Percentiles rank a stretch among this genome's conserved stretches.
Evolutionary conservation across 1,140 invertebrate genomes (phyloP).

Genomic region (Aphis craccivora): DNA sequence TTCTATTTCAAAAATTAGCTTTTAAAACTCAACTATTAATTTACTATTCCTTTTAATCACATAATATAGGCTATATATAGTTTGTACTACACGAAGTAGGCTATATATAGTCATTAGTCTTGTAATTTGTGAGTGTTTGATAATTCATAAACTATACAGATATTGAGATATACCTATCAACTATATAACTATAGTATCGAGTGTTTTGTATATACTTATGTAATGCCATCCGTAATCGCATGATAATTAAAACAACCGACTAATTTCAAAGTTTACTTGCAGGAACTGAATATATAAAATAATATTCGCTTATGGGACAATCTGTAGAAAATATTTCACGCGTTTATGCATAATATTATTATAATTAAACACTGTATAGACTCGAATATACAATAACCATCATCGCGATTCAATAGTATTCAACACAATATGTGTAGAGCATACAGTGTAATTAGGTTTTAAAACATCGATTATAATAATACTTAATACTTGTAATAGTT

Average conservation of each 20-base stretch:
- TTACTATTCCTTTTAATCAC: no score
- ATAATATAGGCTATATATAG: no score
- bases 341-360: neutral
- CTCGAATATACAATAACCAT: neutral
- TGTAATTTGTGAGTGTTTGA: no score
- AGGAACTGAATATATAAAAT: neutral
- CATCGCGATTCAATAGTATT: neutral
- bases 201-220: no score
- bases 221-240: no score
- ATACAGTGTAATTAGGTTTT: neutral
- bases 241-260: no score
- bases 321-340: neutral
- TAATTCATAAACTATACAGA: no score
- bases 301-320: neutral
- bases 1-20: neutral
- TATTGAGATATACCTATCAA: no score
- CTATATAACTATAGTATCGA: no score
- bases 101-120: no score
- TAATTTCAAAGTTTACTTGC: no score
- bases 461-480: slow-evolving; percentile 4
- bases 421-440: neutral
- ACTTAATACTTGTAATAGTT: neutral
- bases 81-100: no score
- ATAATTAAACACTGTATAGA: neutral
- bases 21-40: neutral